These are phyloP conservation scores for Xenentodon cancila DNA, from an alignment of 2,797 vertebrate species.

Conservation along the genomic window DNA sequence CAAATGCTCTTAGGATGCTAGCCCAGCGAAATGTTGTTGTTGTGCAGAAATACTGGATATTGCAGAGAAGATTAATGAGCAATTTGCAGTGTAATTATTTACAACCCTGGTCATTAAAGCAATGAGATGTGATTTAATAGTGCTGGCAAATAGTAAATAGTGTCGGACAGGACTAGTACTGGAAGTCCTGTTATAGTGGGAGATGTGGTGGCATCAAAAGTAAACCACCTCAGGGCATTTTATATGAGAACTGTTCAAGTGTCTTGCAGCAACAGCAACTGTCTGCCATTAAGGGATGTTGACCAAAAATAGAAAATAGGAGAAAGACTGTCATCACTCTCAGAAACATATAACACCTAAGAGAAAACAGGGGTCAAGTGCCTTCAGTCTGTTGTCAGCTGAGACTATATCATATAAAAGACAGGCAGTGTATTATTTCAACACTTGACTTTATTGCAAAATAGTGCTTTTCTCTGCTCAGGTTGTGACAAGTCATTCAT, in stretches of 20 bases:
- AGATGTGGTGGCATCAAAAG: conserved; percentile 2
- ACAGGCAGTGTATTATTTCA: conserved; percentile 50
- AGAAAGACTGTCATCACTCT: conserved; percentile 39
- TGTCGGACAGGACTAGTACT: conserved; percentile 16
- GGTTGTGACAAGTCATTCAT: conserved; percentile 35
- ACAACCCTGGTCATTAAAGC: conserved; percentile 61
- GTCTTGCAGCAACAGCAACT: conserved; percentile 7
- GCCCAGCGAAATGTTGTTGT: conserved; percentile 51
- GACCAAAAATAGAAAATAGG: conserved; percentile 41
- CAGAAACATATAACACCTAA: conserved; percentile 66
- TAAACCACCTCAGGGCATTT: conserved; percentile 27
- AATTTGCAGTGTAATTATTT: conserved; percentile 61
- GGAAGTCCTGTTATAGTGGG: not conserved
- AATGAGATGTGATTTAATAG: conserved; percentile 53
- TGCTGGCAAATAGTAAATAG: conserved; percentile 18
- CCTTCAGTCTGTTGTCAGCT: conserved; percentile 47
- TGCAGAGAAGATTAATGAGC: conserved; percentile 54
- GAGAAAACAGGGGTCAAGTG: conserved; percentile 71
- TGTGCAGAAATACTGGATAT: conserved; percentile 30
- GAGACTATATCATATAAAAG: conserved; percentile 65
- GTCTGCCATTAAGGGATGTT: conserved; percentile 19
- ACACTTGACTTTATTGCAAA: conserved; percentile 63
- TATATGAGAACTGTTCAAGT: conserved; percentile 23
- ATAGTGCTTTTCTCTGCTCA: conserved; percentile 45
- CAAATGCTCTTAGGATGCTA: conserved; percentile 48